Base-by-base conservation (phyloP, 2,888 invertebrate genomes). In the Melipona beecheii region DNA sequence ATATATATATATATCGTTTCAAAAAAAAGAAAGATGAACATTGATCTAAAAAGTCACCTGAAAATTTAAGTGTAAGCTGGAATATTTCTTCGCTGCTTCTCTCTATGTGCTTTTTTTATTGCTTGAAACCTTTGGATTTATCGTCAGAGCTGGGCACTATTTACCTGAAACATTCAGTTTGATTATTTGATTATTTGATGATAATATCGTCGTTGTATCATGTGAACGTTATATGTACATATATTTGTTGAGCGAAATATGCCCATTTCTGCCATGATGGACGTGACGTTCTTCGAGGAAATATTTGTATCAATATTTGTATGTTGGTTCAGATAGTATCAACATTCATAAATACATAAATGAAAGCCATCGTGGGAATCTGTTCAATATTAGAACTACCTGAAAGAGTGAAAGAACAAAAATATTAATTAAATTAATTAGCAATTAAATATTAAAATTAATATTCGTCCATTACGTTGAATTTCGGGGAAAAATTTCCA, bases 51-150 rank as follows among this genome's bases (percentile, higher is more conserved):
- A 81, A 81, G 80, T 80, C 64, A 74, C 81, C 65, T 81, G 80
- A 80, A 82, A 80, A 80, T 80, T 80, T 80, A 82, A 82, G 81
- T 82, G 81, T 82, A 73, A 74, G 81, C 80, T 56, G 21, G 6
- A 62, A 79, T 58, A 73, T 54, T 81, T 64, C 50, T 64, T 79
- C 73, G 36, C 50, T 27, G 80, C 69, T 64, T 69, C 24, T 73
- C 24, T 56, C 9, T 36, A 6, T 36, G 36, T 60, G n/a, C 56
- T 56, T 56, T 50, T 31, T 24, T 56, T 13, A 36, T 49, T 27
- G n/a, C 21, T 56, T 5, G 21, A 4, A 36, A 43, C 17, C 0
- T 62, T 24, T 2, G 3, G 36, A 36, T 9, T 36, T 5, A 68
- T 31, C 13, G 9, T 73, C 64, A 65, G 27, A 64, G n/a, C 4